Conservation (phyloP, 2,797 vertebrate species). For the Iguana delicatissima region DNA sequence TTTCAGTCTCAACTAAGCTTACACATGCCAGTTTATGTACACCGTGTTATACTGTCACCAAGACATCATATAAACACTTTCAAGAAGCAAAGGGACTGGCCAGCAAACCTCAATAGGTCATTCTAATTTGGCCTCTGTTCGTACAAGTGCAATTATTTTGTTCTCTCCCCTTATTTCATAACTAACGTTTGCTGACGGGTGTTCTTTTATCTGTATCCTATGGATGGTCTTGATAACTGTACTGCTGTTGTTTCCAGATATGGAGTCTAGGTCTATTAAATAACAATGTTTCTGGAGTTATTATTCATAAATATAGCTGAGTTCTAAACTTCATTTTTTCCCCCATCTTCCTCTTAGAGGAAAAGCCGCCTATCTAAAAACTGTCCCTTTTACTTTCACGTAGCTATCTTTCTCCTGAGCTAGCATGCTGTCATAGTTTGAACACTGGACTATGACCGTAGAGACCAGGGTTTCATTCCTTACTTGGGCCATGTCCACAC, state of each 20-base stretch:
- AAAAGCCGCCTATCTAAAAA: background rate
- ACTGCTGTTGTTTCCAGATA: background rate
- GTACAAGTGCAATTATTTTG: background rate
- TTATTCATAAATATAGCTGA: constrained; percentile 39
- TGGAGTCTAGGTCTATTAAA: background rate
- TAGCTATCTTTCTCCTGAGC: background rate
- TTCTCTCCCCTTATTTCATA: constrained; percentile 8
- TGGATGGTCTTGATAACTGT: background rate
- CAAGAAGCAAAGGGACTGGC: background rate
- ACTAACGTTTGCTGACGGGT: background rate
- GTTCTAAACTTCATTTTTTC: constrained; percentile 41
- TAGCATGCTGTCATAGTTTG: too few species aligned
- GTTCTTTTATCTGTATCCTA: background rate
- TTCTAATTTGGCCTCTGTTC: constrained; percentile 1
- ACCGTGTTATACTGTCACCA: background rate
- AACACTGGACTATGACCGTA: too few species aligned
- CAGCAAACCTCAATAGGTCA: background rate
- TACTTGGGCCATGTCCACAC: too few species aligned
- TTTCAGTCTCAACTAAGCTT: too few species aligned
- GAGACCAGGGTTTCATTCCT: too few species aligned
- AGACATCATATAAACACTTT: background rate
- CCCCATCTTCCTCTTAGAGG: constrained; percentile 33
- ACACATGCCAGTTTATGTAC: too few species aligned
- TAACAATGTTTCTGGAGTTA: background rate
- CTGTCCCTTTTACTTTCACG: background rate